These are phyloP conservation scores for Marronus borbonicus DNA, from an alignment of 2,888 invertebrate genomes.

Conservation along the genomic window DNA sequence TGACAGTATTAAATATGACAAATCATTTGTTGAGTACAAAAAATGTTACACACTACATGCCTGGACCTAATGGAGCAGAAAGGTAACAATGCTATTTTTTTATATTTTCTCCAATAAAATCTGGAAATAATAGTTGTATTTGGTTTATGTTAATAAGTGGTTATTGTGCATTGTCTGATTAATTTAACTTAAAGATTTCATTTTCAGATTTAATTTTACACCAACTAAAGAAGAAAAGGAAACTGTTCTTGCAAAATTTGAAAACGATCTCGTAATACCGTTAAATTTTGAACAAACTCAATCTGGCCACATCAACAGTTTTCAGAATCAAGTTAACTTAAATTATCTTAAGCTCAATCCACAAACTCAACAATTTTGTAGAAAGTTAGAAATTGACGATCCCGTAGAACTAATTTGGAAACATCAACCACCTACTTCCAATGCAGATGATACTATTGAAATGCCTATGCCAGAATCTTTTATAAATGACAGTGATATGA, in stretches of 20 bases:
- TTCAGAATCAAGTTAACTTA: conserved; percentile 63
- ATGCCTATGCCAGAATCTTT: conserved; percentile 43
- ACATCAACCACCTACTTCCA: conserved; percentile 65
- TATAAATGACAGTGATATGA: conserved; percentile 54
- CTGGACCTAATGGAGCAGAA: conserved; percentile 81
- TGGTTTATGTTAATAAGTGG: no score
- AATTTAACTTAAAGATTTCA: conserved; percentile 3
- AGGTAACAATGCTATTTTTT: conserved; percentile 70
- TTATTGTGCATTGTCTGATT: not conserved
- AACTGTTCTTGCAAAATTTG: conserved; percentile 77
- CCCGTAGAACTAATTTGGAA: conserved; percentile 78
- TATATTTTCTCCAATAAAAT: no score
- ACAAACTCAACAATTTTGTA: conserved; percentile 80
- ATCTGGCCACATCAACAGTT: conserved; percentile 73
- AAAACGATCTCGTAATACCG: conserved; percentile 80
- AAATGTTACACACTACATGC: conserved; percentile 82
- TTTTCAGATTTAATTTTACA: conserved; percentile 79
- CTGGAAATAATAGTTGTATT: no score
- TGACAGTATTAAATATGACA: conserved; percentile 88
- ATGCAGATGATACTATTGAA: conserved; percentile 46
- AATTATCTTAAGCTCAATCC: conserved; percentile 76
- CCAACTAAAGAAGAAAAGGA: conserved; percentile 84
- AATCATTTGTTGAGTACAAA: conserved; percentile 89
- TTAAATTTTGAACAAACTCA: conserved; percentile 86
- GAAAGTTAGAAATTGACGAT: conserved; percentile 83